A percentile compares a stretch with the other conserved stretches of the same genome.
phyloP scores from a whole-genome alignment of 2,888 invertebrate species.

The Cephalotes varians region DNA sequence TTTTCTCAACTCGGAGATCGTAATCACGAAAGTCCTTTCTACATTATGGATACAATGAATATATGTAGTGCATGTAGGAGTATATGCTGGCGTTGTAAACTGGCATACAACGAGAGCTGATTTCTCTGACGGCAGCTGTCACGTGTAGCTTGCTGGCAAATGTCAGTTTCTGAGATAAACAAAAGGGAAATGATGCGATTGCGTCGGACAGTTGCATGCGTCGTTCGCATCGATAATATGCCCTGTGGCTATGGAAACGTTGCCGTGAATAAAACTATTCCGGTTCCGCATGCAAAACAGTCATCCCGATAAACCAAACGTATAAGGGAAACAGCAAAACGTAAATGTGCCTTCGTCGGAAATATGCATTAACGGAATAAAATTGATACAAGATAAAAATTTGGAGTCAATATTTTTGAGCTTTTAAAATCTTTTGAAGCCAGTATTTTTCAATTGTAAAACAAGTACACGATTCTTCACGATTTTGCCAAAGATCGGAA shows the following conservation, averaged over 20 bases:
- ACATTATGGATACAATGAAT: neutral
- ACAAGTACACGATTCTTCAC: neutral
- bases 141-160: constrained; percentile 24
- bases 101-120: constrained; percentile 24
- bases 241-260: constrained; percentile 21
- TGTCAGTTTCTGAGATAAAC: constrained; percentile 48
- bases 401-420: neutral
- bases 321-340: neutral
- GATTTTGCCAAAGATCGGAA: neutral
- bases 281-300: constrained; percentile 5
- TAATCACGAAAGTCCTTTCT: neutral
- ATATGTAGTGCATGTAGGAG: neutral
- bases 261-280: constrained; percentile 3
- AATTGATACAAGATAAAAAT: neutral
- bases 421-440: neutral
- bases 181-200: constrained; percentile 45
- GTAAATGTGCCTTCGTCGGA: neutral
- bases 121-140: constrained; percentile 39
- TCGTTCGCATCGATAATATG: constrained; percentile 35
- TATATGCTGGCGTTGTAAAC: constrained; percentile 3
- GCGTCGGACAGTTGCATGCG: constrained; percentile 32
- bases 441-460: neutral
- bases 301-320: neutral
- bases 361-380: neutral
- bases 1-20: neutral